Base-by-base conservation (phyloP, 2,888 invertebrate species). In the Rotaria macrura region DNA sequence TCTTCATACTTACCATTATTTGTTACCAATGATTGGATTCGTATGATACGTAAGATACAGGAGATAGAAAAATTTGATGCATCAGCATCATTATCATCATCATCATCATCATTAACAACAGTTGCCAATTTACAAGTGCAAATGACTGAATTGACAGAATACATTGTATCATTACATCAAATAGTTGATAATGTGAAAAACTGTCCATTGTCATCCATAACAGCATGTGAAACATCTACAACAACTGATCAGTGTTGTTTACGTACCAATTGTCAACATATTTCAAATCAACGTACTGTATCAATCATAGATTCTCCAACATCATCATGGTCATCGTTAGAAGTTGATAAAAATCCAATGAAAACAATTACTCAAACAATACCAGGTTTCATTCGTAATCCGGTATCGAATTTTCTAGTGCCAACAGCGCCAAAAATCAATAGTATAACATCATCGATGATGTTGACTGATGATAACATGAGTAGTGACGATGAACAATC, bases 361-460 rank as follows among this genome's bases (percentile, higher is more conserved):
- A 43, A 6, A 40, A 14, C 40, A 43, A n/a, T 25, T n/a, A 79
- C 40, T 79, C 40, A 43, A n/a, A 17, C 20, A 10, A 79, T 43
- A n/a, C 65, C 34, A 34, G 79, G 79, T 43, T 79, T 43, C n/a
- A 79, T 79, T 43, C 40, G 79, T 43, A 79, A 43, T 79, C 79
- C 79, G 7, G 79, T 79, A 43, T 79, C 79, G n/a, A 79, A n/a
- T 79, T 79, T 79, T 79, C 4, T 79, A 40, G 43, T 79, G 43
- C 79, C 79, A 79, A 79, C 79, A 43, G 6, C n/a, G n/a, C n/a
- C 43, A 25, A 1, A 25, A 25, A 79, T 34, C 5, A 65, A 29
- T 65, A 20, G 20, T 6, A 34, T 29, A 34, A 65, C 65, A 65
- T 17, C 6, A 34, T 34, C 65, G 38, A 20, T 29, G 34, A 20